These are phyloP conservation scores for Clarias pachynema DNA, from an alignment of 2,797 vertebrate species.

Conservation along the genomic window DNA sequence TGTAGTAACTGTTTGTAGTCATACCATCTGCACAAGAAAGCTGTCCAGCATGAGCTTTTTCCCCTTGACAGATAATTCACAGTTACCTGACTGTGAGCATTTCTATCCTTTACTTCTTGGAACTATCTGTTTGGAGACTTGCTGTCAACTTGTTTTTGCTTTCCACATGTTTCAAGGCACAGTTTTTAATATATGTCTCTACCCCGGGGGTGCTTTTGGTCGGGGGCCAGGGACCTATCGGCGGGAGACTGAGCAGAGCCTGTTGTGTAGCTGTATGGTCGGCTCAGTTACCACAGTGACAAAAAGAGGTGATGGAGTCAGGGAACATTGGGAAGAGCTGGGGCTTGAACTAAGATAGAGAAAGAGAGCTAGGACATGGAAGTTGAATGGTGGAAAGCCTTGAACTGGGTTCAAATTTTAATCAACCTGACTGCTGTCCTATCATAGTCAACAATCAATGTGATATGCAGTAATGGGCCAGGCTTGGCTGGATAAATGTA, in stretches of 20 bases:
- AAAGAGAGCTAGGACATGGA: conserved; percentile 59
- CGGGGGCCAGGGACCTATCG: conserved; percentile 68
- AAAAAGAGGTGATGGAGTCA: conserved; percentile 74
- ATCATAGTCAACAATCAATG: background rate
- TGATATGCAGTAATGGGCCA: conserved; percentile 2
- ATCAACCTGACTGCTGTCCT: conserved; percentile 19
- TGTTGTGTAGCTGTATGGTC: conserved; percentile 72
- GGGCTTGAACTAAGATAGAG: background rate
- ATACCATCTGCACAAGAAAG: background rate
- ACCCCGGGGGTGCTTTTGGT: conserved; percentile 70
- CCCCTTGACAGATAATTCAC: background rate
- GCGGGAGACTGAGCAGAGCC: conserved; percentile 74
- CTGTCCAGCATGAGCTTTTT: background rate
- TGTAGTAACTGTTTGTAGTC: background rate
- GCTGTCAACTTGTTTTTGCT: conserved; percentile 63
- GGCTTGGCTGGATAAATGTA: conserved; percentile 9
- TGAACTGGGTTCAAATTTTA: conserved; percentile 29
- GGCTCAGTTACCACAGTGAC: conserved; percentile 71
- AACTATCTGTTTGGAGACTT: conserved; percentile 55
- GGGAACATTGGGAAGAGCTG: conserved; percentile 64
- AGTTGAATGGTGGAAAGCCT: conserved; percentile 30
- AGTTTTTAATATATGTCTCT: conserved; percentile 67
- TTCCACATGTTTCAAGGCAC: conserved; percentile 65
- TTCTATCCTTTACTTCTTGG: conserved; percentile 46
- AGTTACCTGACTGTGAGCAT: conserved; percentile 22